Base-by-base conservation (phyloP, 2,888 invertebrate species). In the Frankliniella fusca region DNA sequence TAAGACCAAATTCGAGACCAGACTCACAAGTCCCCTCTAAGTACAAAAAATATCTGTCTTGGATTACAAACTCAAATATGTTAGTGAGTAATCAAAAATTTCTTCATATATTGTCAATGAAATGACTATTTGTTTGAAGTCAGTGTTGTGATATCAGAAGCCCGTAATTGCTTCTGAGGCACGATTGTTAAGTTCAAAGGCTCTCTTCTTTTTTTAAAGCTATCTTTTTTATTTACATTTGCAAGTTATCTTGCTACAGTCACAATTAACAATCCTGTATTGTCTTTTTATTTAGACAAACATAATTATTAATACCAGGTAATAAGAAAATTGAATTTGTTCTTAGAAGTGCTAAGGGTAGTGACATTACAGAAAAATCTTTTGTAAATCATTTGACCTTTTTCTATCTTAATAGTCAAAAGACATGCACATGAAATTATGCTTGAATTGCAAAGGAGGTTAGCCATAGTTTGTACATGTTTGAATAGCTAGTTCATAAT, bases 391-490 rank as follows among this genome's bases (percentile, higher is more conserved):
- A 61, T 3, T 15, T 18, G 18, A 18, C 54, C 61, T 18, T 61
- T 11, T 61, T 61, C n/a, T 18, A 18, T 7, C 15, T n/a, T 61
- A 12, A 15, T 15, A 61, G 20, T 38, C 38, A 38, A 38, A 38
- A 12, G 10, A 54, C 54, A 20, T 27, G 9, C 12, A 76, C 70
- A 76, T 23, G 12, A 76, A 27, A 27, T 27, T 12, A 76, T 76
- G 27, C 70, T 76, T 76, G 70, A 76, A 76, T 27, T 76, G 23
- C 70, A 76, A 9, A 76, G 27, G 70, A 76, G 70, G 70, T 76
- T 27, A 76, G 70, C 70, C 27, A 23, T 27, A 12, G 23, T 61
- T 8, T 61, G 61, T 61, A n/a, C n/a, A 18, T 12, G 54, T 61
- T 18, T 61, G 61, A 20, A 15, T n/a, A 61, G 7, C 61, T 20